Evolutionary conservation across 2,113 vertebrate genomes (phyloP).

Genomic region (Cyphomyrus discorhynchus): DNA sequence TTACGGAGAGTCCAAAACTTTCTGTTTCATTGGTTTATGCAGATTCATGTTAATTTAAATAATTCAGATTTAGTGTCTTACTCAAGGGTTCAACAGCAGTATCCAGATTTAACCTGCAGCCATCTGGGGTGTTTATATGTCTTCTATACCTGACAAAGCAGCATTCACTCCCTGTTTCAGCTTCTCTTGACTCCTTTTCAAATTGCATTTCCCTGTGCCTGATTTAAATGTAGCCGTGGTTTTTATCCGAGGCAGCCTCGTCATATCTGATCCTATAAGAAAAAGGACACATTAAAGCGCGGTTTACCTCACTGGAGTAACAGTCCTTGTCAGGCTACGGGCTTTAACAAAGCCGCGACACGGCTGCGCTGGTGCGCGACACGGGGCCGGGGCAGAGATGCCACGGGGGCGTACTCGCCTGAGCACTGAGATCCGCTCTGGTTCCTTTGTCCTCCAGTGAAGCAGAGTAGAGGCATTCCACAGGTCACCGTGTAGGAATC

Average conservation of each 20-base stretch:
- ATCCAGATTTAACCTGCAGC: not conserved
- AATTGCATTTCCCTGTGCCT: conserved; percentile 81
- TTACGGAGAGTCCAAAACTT: not conserved
- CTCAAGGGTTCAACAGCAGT: not conserved
- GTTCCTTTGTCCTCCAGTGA: conserved; percentile 59
- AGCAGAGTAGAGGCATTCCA: conserved; percentile 63
- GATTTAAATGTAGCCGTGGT: conserved; percentile 85
- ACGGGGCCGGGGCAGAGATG: conserved; percentile 44
- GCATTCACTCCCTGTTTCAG: conserved; percentile 70
- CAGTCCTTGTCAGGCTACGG: not conserved
- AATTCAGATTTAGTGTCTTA: not conserved
- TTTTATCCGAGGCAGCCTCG: conserved; percentile 69
- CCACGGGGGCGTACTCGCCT: conserved; percentile 55
- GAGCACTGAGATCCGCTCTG: conserved; percentile 54
- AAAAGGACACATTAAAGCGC: conserved; percentile 29
- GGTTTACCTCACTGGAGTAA: not conserved
- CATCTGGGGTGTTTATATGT: not conserved
- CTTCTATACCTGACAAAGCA: conserved; percentile 74
- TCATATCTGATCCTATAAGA: conserved; percentile 53
- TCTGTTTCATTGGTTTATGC: not conserved
- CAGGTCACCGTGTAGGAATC: conserved; percentile 76
- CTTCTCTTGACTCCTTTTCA: conserved; percentile 78
- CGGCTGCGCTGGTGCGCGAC: conserved; percentile 25
- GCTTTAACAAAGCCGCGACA: not conserved
- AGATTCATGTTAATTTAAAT: not conserved